Evolutionary conservation across 2,888 invertebrate species (phyloP), one percentile per base, ranked within the genome.

Genomic region (Aspidiotus destructor): DNA sequence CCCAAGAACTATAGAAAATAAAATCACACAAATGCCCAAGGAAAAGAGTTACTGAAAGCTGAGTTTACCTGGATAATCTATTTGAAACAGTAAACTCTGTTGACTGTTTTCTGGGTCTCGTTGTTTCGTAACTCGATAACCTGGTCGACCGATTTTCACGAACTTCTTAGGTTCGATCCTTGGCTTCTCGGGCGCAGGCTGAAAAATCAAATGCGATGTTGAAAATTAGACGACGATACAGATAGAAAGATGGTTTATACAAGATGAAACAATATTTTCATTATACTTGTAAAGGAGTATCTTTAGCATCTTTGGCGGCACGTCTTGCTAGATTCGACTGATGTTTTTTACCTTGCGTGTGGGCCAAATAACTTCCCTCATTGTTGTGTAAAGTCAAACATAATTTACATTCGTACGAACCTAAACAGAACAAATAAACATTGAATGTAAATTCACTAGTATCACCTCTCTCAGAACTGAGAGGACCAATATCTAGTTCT

Each of bases 311-410:
- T 76, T 98, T 98, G 0, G 98, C 99, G 53, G 98, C 99, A 78
- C 99, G 83, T 44, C 98, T 83, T 1, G 98, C 98, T 73, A 99
- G 82, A 79, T 99, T 99, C 6, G 97, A 95, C 77, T 99, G 99
- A 89, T 99, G 98, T 75, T 99, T 99, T 77, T 99, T 99, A 40
- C 98, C 99, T 79, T 99, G 99, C 0, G 99, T 99, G 76, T 99
- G 99, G 7, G 99, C 98, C 76, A 99, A 81, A 77, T 99, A 99
- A 75, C 97, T 97, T 2, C 98, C 99, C 79, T 96, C 99, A 80
- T 99, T 99, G 77, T 99, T 99, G 78, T 99, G 99, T 16, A 99
- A 82, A 0, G 99, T 99, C 64, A 99, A 79, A 81, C 99, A 99
- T 7, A 99, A 80, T 80, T 99, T 99, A 79, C 99, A 99, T 80